These are phyloP conservation scores for Choreutis nemorana DNA, from an alignment of 2,888 invertebrate species.

Conservation along the genomic window DNA sequence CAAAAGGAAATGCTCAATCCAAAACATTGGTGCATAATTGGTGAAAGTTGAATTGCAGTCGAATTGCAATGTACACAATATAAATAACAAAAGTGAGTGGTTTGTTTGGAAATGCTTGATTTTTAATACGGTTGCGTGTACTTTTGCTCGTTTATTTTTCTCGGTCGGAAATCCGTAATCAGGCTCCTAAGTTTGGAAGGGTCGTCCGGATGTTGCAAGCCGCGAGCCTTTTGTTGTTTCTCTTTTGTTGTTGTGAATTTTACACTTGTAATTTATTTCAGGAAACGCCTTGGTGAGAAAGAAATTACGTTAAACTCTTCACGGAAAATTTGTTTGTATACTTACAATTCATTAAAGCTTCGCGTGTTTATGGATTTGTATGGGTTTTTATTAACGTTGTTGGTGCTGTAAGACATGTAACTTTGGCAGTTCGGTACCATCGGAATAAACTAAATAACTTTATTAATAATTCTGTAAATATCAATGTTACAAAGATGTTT, in stretches of 20 bases:
- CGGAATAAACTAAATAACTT: too few species aligned
- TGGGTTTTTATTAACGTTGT: too few species aligned
- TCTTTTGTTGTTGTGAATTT: slow-evolving; percentile 66
- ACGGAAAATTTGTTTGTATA: slow-evolving; percentile 63
- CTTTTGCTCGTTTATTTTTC: slow-evolving; percentile 51
- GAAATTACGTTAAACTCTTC: slow-evolving; percentile 60
- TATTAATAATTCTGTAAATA: too few species aligned
- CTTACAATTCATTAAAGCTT: slow-evolving; percentile 55
- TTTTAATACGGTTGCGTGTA: slow-evolving; percentile 30
- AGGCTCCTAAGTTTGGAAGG: slow-evolving; percentile 64
- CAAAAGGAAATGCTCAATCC: slow-evolving; percentile 34
- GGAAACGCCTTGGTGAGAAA: slow-evolving; percentile 62
- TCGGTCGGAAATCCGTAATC: slow-evolving; percentile 65
- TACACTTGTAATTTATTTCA: slow-evolving; percentile 68
- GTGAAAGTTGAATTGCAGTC: slow-evolving; percentile 6
- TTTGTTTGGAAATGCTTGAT: slow-evolving; percentile 36
- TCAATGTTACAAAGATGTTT: too few species aligned
- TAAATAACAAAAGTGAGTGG: slow-evolving; percentile 23
- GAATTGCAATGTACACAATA: slow-evolving; percentile 7
- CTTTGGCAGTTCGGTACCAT: too few species aligned
- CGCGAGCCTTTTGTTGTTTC: slow-evolving; percentile 63
- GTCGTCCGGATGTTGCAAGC: slow-evolving; percentile 62
- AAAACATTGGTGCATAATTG: slow-evolving; percentile 23
- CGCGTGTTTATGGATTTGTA: too few species aligned
- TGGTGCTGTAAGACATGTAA: too few species aligned